Evolutionary conservation across 2,113 vertebrate species (phyloP), one percentile per base, ranked within the genome.

Genomic region (Vulpes lagopus): DNA sequence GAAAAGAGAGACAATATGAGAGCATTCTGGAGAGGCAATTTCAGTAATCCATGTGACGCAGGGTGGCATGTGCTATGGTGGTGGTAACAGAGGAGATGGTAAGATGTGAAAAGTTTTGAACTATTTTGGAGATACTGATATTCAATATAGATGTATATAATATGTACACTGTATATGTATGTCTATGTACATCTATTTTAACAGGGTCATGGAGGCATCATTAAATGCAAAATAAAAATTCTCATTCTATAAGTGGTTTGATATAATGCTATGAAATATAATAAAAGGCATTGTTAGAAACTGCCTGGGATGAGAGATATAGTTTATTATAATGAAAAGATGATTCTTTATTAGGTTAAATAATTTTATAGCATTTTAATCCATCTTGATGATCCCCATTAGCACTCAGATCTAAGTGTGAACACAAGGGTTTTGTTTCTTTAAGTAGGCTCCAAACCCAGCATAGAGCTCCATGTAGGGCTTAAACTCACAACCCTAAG

Each of bases 341-440:
- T 86, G 35, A 15, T 74, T 79, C 83, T 84, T 96, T 64, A 95
- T 69, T 67, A 94, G 91, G 51, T 64, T 78, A 95, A 93, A 82
- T 59, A 51, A 92, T 65, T 86, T 74, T 64, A 82, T 5, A 90
- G 49, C 35, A 64, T 74, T 85, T 83, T 62, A 89, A 19, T 51
- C 8, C 16, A 85, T 74, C 51, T 81, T 94, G 88, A 95, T 91
- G 11, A 90, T 25, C 8, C 7, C 27, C 87, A 12, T 43, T 95
- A 87, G 60, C 17, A 79, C 32, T 89, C 80, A 43, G 43, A 92
- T 19, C 25, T 89, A 23, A 86, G 49, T 67, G 15, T 91, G 95
- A 94, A 73, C 20, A 83, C n/a, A 88, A 83, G 14, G 30, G 32
- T 67, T 69, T 69, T 59, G 57, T 59, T 22, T 30, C 27, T 65